Conservation (phyloP, 53 echinoderm and acorn worm species). For the Henricia sp. region DNA sequence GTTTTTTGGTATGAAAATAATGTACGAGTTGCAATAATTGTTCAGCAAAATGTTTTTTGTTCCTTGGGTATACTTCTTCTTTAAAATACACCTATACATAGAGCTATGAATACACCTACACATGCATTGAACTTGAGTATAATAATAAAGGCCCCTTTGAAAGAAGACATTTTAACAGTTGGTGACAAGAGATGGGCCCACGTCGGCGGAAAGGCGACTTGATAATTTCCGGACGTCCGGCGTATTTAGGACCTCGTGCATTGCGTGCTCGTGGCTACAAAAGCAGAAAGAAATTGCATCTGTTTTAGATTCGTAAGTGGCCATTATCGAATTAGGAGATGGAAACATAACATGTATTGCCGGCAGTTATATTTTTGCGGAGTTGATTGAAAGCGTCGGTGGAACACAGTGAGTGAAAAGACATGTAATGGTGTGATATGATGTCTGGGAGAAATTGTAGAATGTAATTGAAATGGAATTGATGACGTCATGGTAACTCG, state of each 20-base stretch:
- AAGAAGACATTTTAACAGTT: no score
- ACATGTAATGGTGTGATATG: background rate
- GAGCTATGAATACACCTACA: no score
- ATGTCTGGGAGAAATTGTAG: background rate
- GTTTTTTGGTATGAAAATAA: no score
- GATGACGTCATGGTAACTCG: background rate
- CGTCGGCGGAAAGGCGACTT: no score
- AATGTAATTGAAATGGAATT: background rate
- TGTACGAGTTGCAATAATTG: no score
- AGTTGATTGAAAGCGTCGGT: background rate
- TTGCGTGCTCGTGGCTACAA: conserved; percentile 16
- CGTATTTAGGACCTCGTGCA: background rate
- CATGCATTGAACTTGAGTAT: no score
- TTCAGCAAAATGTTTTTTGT: no score
- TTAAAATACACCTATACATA: no score
- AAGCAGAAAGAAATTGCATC: background rate
- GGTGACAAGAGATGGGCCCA: no score
- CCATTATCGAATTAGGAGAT: background rate
- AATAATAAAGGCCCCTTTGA: no score
- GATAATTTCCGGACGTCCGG: no score
- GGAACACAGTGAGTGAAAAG: background rate
- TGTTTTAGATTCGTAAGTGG: conserved; percentile 7
- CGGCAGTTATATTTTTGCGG: background rate
- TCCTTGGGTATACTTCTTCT: no score
- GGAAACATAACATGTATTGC: background rate